Evolutionary conservation across 2,797 vertebrate species (phyloP).

Genomic region (Huso huso): DNA sequence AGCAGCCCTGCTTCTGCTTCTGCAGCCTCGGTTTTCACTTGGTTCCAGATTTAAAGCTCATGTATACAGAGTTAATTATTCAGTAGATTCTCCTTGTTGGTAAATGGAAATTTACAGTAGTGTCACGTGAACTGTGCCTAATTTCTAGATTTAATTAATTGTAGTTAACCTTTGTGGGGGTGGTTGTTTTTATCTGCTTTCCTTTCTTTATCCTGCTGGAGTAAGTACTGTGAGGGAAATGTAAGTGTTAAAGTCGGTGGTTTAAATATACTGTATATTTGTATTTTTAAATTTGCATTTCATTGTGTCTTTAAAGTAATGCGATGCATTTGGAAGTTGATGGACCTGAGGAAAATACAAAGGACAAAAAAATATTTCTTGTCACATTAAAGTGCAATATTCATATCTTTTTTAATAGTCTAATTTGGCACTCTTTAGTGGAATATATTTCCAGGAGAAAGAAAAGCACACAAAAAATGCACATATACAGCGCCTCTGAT

Average conservation of each 20-base stretch:
- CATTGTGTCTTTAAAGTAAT: background rate
- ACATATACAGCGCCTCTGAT: no score
- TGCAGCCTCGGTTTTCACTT: no score
- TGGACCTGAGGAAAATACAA: no score
- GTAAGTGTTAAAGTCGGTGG: slow-evolving; percentile 39
- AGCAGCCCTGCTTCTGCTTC: no score
- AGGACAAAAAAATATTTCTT: no score
- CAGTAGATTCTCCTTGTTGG: slow-evolving; percentile 10
- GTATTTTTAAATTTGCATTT: background rate
- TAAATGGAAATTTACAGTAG: slow-evolving; percentile 66
- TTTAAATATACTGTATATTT: background rate
- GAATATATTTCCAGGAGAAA: no score
- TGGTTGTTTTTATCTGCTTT: slow-evolving; percentile 46
- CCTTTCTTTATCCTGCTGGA: slow-evolving; percentile 48
- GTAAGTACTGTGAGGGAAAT: slow-evolving; percentile 61
- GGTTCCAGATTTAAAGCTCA: background rate
- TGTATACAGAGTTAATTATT: slow-evolving; percentile 23
- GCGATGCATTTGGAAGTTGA: background rate
- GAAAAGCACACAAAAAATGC: no score
- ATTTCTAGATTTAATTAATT: slow-evolving; percentile 58
- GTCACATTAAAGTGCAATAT: no score
- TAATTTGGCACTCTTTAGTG: no score
- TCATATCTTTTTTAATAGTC: no score
- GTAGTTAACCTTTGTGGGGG: slow-evolving; percentile 49
- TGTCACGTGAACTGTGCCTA: slow-evolving; percentile 50